Evolutionary conservation across 2,888 invertebrate species (phyloP), one percentile per base, ranked within the genome.

Genomic region (Hetaerina titia): DNA sequence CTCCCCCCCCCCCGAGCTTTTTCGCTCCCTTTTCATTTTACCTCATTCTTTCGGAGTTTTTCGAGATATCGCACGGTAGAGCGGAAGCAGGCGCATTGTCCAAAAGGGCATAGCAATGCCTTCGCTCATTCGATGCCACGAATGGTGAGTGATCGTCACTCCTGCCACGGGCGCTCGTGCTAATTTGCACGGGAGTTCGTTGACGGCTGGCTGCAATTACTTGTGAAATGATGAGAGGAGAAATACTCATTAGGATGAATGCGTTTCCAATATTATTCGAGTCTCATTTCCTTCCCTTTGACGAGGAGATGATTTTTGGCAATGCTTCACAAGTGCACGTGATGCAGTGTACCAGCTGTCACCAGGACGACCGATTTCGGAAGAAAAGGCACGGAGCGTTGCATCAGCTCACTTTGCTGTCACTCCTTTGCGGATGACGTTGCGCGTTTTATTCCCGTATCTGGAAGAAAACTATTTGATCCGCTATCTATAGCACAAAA

Each of bases 121-220:
- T 31, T 31, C 31, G 31, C 81, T 25, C 81, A n/a, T 81, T 81
- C 31, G 81, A 31, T 69, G 81, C 13, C 81, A 31, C 81, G 81
- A 81, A 2, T 31, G 81, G 22, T 81, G 25, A 15, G 81, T 31
- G 81, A 31, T 81, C 31, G 31, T 81, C 13, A 8, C 31, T 8
- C 69, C 7, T 19, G 22, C 81, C 4, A 25, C 13, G 13, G 31
- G 25, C 25, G 25, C 31, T 25, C 31, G 9, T 81, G 81, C 81
- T 11, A n/a, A 81, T 81, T 15, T 69, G 81, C 15, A 81, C 81
- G 31, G 81, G 31, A 81, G 81, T 31, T 19, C 81, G 11, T 25
- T 31, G 81, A 81, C 81, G 81, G 81, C 81, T 81, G 81, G 25
- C 81, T 81, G 81, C 81, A 81, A 81, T 81, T 81, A 81, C 81